Base-by-base conservation (phyloP, 2,888 invertebrate species). In the Lucinisca nassula region DNA sequence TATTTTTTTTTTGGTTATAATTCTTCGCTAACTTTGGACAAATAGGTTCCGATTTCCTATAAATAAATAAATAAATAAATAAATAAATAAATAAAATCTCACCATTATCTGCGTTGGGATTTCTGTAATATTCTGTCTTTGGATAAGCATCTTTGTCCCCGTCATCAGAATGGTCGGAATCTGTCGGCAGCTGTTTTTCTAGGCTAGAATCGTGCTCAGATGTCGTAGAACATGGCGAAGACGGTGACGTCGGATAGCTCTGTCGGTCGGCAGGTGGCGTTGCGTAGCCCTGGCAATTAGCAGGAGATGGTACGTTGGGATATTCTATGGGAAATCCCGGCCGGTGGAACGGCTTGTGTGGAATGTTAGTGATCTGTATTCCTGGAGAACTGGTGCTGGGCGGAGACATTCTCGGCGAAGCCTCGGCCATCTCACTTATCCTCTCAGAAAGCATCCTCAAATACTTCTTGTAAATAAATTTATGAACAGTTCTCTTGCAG, bases 181-280 rank as follows among this genome's bases (percentile, higher is more conserved):
- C 90, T 32, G 81, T 87, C 76, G 90, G 86, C 21, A 77, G 30
- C 10, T 72, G 58, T 61, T 90, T 90, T 67, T 90, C 90, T 6
- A 85, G 73, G 27, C 90, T 88, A 14, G 87, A 88, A 61, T 90
- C 90, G 24, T 88, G 90, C 40, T 90, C 90, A 14, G 90, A 90
- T 45, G 79, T 79, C 58, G 88, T 84, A 6, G 88, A 88, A 55
- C 90, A 88, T 1, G 88, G 88, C 0, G 88, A 88, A 10, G 88
- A 86, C 27, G 90, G 90, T 21, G 90, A 90, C 0, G 90, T 90
- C 51, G 90, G 90, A 40, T 84, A 90, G 49, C 90, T 90, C 37
- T 86, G 90, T 40, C 74, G 24, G 45, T 74, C 74, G 32, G 45
- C 74, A 1, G 74, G 74, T 8, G 61, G 21, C 61, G 45, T 8